Evolutionary conservation across 1,140 invertebrate genomes (phyloP).

Genomic region (Lasaia peninsularis): DNA sequence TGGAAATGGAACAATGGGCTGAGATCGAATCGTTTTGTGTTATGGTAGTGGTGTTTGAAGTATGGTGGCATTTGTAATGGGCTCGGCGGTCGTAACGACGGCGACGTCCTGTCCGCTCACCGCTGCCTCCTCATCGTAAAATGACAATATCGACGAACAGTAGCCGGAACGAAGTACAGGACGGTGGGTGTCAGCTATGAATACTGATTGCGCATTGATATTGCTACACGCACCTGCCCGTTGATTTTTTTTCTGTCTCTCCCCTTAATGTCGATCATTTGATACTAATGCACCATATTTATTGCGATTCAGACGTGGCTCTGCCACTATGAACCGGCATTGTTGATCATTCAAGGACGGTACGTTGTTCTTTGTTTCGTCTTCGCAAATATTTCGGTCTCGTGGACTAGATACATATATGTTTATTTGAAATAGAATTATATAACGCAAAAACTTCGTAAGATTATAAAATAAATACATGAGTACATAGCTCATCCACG

Average conservation of each 20-base stretch:
- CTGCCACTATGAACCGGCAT: conserved; percentile 51
- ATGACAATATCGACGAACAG: conserved; percentile 74
- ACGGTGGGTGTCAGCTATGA: conserved; percentile 65
- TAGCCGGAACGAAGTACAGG: conserved; percentile 75
- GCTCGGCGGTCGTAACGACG: conserved; percentile 73
- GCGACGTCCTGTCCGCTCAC: conserved; percentile 71
- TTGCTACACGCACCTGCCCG: conserved; percentile 71
- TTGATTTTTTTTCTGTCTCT: conserved; percentile 72
- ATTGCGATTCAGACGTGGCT: conserved; percentile 59
- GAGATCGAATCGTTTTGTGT: conserved; percentile 40
- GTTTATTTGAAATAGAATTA: no score
- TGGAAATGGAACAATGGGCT: conserved; percentile 54
- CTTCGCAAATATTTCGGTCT: neutral
- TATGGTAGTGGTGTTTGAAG: conserved; percentile 58
- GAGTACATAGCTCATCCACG: no score
- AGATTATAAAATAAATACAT: no score
- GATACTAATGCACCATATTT: conserved; percentile 69
- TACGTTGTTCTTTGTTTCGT: conserved; percentile 39
- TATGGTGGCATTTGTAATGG: conserved; percentile 72
- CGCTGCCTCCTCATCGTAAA: conserved; percentile 66
- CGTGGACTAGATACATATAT: neutral
- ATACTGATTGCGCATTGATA: conserved; percentile 76
- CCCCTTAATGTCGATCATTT: conserved; percentile 74
- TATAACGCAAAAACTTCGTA: no score
- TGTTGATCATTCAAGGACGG: conserved; percentile 55